A percentile compares a stretch with the other conserved stretches of the same genome.
These are phyloP conservation scores for Leptinotarsa defecta DNA, from an alignment of 1,140 invertebrate species.

Conservation along the genomic window DNA sequence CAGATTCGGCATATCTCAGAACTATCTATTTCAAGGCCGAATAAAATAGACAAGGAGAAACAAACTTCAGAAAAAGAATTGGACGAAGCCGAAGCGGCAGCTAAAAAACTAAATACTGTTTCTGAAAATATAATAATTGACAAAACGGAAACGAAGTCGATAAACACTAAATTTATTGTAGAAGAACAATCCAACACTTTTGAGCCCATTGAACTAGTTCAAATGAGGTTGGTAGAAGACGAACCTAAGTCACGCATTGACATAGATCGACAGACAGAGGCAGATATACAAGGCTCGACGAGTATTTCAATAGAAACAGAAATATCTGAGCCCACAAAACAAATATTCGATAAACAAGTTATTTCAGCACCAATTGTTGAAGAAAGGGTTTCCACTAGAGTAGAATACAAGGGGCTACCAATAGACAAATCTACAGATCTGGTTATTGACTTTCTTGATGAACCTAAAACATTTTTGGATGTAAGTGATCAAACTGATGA, in stretches of 20 bases:
- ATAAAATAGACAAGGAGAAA: background rate
- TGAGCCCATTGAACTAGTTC: no score
- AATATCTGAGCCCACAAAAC: no score
- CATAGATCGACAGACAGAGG: no score
- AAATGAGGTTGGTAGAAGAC: no score
- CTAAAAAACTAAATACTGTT: background rate
- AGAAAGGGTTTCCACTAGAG: conserved; percentile 2
- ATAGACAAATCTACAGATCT: conserved; percentile 58
- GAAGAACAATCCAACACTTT: background rate
- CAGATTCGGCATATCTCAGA: conserved; percentile 12
- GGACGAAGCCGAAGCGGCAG: background rate
- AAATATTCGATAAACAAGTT: no score
- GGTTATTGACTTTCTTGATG: conserved; percentile 61
- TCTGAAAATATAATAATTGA: background rate
- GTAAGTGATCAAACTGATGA: conserved; percentile 34
- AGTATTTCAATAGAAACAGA: no score
- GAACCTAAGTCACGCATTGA: no score
- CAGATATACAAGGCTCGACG: background rate
- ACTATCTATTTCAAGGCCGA: background rate
- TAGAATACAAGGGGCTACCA: conserved; percentile 55
- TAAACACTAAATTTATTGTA: background rate
- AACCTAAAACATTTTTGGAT: conserved; percentile 55
- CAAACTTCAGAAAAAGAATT: background rate
- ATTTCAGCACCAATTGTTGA: no score
- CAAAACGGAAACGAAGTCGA: background rate